Conservation (phyloP, 2,797 vertebrate species). For the Nothura maculosa region DNA sequence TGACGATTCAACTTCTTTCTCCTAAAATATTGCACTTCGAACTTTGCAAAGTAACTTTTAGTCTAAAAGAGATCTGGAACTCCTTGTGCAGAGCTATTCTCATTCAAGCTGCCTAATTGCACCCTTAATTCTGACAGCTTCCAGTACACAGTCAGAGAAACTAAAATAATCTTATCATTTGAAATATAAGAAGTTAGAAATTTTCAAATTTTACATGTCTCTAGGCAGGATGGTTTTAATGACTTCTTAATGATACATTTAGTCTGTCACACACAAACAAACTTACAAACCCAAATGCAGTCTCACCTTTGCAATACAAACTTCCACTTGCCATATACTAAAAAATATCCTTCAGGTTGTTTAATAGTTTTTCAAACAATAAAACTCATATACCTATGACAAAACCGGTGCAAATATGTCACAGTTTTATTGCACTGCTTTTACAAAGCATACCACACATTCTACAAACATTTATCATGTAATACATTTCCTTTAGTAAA, state of each 20-base stretch:
- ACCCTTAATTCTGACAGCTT: background rate
- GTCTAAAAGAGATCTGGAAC: background rate
- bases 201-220: background rate
- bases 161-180: background rate
- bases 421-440: background rate
- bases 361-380: background rate
- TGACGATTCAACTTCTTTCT: background rate
- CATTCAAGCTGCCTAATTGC: fast-evolving
- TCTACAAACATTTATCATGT: constrained; percentile 39
- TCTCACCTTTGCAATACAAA: background rate
- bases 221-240: background rate
- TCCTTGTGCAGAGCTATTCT: background rate
- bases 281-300: background rate
- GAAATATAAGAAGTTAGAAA: background rate
- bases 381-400: background rate
- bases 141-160: background rate
- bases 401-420: background rate
- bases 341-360: background rate
- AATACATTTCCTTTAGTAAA: constrained; percentile 64
- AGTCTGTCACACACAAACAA: background rate
- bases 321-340: background rate
- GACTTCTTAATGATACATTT: background rate
- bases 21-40: background rate
- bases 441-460: background rate
- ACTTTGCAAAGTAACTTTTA: background rate